phyloP scores from a whole-genome alignment of 1,140 invertebrate species.

The Geopemphigus sp. region DNA sequence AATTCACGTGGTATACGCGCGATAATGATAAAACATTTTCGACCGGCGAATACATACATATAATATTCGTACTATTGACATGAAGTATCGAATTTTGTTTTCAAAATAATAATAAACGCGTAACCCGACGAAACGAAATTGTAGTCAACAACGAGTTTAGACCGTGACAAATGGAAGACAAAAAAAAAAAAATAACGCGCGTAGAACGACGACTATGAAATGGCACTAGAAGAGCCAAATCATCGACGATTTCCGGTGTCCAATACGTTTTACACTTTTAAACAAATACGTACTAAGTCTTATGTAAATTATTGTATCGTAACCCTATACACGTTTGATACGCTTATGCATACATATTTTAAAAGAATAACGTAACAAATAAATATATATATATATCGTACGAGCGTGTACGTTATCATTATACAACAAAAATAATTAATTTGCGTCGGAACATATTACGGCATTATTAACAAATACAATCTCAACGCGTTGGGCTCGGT shows the following conservation, averaged over 20 bases:
- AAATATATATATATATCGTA: no score
- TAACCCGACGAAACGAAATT: no score
- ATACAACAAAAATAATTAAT: slow-evolving; percentile 21
- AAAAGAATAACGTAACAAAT: neutral
- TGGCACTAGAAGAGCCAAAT: neutral
- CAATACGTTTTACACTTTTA: neutral
- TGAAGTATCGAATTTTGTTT: no score
- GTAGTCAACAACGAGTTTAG: neutral
- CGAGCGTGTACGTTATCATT: neutral
- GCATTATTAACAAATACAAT: slow-evolving; percentile 8
- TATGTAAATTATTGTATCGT: neutral
- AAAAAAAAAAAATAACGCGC: slow-evolving; percentile 6
- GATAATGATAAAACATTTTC: slow-evolving; percentile 13
- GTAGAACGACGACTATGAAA: neutral
- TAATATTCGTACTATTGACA: neutral
- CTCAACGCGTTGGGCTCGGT: slow-evolving; percentile 10
- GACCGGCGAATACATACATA: no score
- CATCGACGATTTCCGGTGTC: no score
- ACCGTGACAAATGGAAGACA: neutral
- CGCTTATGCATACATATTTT: neutral
- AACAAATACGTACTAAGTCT: neutral
- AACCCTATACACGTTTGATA: neutral
- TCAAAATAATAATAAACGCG: no score
- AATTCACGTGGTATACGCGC: neutral
- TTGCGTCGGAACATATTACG: neutral